Evolutionary conservation across 2,113 vertebrate species (phyloP).

Genomic region (Scophthalmus maximus): DNA sequence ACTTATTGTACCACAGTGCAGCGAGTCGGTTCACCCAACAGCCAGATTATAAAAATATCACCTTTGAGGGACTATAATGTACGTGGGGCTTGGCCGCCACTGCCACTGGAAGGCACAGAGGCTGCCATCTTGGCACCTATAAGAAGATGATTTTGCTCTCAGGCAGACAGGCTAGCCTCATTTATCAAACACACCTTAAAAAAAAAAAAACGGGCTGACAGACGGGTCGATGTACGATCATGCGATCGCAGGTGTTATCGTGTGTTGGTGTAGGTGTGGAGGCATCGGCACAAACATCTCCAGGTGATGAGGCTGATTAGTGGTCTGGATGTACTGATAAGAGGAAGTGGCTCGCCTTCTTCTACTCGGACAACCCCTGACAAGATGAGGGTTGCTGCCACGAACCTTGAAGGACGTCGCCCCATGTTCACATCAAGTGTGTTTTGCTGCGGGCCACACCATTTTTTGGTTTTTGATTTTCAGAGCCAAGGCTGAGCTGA

Average conservation of each 20-base stretch:
- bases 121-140: constrained; percentile 40
- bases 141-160: constrained; percentile 30
- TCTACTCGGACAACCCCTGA: constrained; percentile 25
- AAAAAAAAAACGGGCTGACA: constrained; percentile 35
- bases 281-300: constrained; percentile 48
- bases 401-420: too few species aligned
- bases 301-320: constrained; percentile 32
- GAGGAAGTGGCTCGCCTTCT: constrained; percentile 39
- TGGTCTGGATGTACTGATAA: constrained; percentile 67
- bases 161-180: constrained; percentile 41
- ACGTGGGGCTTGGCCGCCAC: background rate
- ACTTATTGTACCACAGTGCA: constrained; percentile 2
- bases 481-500: too few species aligned
- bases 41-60: constrained; percentile 11
- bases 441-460: too few species aligned
- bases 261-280: constrained; percentile 36
- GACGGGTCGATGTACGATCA: constrained; percentile 53
- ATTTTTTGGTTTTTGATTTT: background rate
- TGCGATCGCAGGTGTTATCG: constrained; percentile 47
- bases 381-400: constrained; percentile 18
- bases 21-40: background rate
- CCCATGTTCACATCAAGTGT: too few species aligned
- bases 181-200: constrained; percentile 47
- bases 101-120: constrained; percentile 27
- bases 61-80: constrained; percentile 11